Evolutionary conservation across 2,797 vertebrate genomes (phyloP).

Genomic region (Discoglossus pictus): DNA sequence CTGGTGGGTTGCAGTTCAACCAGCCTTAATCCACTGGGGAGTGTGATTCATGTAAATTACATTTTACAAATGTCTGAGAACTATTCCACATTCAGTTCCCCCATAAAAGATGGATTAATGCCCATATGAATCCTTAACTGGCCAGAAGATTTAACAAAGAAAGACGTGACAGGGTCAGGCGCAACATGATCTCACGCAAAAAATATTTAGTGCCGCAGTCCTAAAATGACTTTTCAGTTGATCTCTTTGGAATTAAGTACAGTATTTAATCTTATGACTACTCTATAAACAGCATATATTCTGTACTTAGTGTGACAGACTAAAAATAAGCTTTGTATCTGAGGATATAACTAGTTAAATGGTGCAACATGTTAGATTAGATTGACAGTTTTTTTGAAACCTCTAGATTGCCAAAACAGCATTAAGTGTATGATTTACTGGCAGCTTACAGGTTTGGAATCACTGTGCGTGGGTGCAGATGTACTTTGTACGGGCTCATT

Average conservation of each 20-base stretch:
- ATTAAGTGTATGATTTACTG: too few relatives aligned
- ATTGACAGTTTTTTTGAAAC: too few relatives aligned
- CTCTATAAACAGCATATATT: too few relatives aligned
- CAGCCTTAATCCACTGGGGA: constrained; percentile 52
- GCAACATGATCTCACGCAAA: constrained; percentile 36
- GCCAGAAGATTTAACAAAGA: constrained; percentile 29
- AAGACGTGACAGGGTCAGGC: constrained; percentile 37
- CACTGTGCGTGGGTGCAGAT: too few relatives aligned
- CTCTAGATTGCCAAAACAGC: too few relatives aligned
- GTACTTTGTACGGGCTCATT: too few relatives aligned
- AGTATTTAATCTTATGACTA: constrained; percentile 4
- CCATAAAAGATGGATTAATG: constrained; percentile 43
- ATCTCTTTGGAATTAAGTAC: constrained; percentile 22
- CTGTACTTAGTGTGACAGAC: too few relatives aligned
- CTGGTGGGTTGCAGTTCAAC: constrained; percentile 42
- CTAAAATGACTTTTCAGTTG: constrained; percentile 39
- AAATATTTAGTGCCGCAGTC: constrained; percentile 28
- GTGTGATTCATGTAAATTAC: constrained; percentile 52
- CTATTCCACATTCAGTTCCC: constrained; percentile 40
- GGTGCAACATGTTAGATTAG: too few relatives aligned
- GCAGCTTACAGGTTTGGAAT: too few relatives aligned
- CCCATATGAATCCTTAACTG: constrained; percentile 48
- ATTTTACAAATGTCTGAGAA: constrained; percentile 56
- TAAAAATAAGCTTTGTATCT: too few relatives aligned
- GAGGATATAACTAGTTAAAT: too few relatives aligned